Percentiles rank a stretch among this genome's conserved stretches.
Evolutionary conservation across 2,888 invertebrate genomes (phyloP).

Genomic region (Dichetophora obliterata): DNA sequence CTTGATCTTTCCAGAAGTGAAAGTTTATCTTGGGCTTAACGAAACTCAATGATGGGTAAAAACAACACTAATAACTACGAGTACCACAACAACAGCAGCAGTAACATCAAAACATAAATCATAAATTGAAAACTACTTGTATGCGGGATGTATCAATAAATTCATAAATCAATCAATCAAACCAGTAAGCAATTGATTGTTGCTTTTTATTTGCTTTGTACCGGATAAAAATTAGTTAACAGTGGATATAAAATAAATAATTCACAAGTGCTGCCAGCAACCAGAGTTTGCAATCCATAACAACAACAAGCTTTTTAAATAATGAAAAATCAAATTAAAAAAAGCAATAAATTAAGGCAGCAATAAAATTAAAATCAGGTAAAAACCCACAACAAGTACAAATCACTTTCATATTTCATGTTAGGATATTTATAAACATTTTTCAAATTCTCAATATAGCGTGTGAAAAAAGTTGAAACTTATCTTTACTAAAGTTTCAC

Average conservation of each 20-base stretch:
- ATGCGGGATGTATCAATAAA: not conserved
- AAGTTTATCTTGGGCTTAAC: not conserved
- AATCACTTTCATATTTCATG: too few relatives aligned
- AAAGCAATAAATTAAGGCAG: not conserved
- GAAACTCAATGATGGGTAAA: not conserved
- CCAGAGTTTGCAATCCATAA: not conserved
- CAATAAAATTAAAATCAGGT: too few relatives aligned
- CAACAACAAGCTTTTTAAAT: not conserved
- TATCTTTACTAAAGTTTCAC: too few relatives aligned
- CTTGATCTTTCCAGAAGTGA: not conserved
- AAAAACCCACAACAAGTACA: too few relatives aligned
- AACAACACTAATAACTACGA: too few relatives aligned
- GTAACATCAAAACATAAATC: not conserved
- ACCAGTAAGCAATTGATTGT: too few relatives aligned
- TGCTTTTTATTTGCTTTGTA: too few relatives aligned
- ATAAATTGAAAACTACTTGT: not conserved
- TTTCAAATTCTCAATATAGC: too few relatives aligned
- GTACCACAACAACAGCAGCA: too few relatives aligned
- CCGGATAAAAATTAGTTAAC: too few relatives aligned
- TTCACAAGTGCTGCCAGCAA: not conserved
- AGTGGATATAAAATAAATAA: not conserved
- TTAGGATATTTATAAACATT: too few relatives aligned
- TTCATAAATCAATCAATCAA: conserved; percentile 12
- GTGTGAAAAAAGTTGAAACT: too few relatives aligned
- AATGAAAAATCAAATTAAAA: not conserved